Evolutionary conservation across 2,888 invertebrate genomes (phyloP), one percentile per base, ranked within the genome.

Genomic region (Dione juno): DNA sequence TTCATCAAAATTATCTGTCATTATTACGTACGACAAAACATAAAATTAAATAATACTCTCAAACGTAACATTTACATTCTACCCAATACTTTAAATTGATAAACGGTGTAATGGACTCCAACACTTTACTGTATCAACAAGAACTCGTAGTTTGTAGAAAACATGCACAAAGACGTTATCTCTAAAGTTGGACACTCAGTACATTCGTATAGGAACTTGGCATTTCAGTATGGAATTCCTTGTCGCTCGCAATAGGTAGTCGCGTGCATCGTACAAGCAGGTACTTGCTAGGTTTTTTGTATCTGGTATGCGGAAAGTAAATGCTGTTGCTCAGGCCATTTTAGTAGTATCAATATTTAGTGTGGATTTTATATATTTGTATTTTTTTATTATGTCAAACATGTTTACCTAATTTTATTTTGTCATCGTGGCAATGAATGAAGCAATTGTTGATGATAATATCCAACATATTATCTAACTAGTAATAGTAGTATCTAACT

Each of bases 201-300:
- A 53, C 52, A 48, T 45, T 61, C 45, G 61, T 45, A 45, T 35
- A 66, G 68, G 40, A 71, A 52, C 57, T 59, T 66, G 71, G 68
- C 53, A 71, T 68, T 68, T 68, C 45, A 45, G 59, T 68, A 65
- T 66, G 71, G 71, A 71, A 71, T 71, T 68, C 45, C 40, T 40
- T 37, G 16, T 53, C 41, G 41, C n/a, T 52, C 37, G 64, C 64
- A 21, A 52, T 40, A 64, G 64, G 52, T 16, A 64, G 50, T 64
- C 50, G 64, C 64, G 64, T 64, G 64, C 43, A 58, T 43, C 64
- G 64, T 64, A 50, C 43, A 58, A 52, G 11, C 65, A 53, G 11
- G 16, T 37, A 10, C 37, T 57, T 37, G 5, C 37, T 57, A 67
- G 37, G 28, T 43, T 69, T 58, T 68, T 63, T 45, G 35, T n/a